Evolutionary conservation across 1,140 invertebrate genomes (phyloP).

Genomic region (Drosophila sproati): DNA sequence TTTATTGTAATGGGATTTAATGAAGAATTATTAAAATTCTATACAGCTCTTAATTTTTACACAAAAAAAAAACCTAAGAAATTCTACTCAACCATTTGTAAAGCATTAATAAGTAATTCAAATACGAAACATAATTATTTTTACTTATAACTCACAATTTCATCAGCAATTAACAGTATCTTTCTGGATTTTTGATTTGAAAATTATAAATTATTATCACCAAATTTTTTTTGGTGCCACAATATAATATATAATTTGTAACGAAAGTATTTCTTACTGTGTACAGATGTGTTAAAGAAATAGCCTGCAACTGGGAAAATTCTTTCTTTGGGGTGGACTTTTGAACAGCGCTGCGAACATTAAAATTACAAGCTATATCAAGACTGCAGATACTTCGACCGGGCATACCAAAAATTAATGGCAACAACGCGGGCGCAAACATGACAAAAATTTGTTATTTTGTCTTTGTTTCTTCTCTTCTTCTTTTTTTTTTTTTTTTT

Average conservation of each 20-base stretch:
- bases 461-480: constrained; percentile 14
- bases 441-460: constrained; percentile 68
- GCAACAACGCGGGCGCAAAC: constrained; percentile 72
- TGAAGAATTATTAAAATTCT: too few relatives aligned
- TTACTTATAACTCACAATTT: too few relatives aligned
- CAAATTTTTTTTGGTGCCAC: neutral
- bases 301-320: neutral
- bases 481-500: too few relatives aligned
- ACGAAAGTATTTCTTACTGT: neutral
- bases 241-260: neutral
- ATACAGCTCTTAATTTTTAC: too few relatives aligned
- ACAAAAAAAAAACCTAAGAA: too few relatives aligned
- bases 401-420: constrained; percentile 65
- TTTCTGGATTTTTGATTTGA: too few relatives aligned
- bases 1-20: too few relatives aligned
- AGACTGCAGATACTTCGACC: constrained; percentile 43
- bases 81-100: too few relatives aligned
- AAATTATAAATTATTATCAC: too few relatives aligned
- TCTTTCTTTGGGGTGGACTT: constrained; percentile 8
- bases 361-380: constrained; percentile 77
- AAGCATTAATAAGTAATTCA: too few relatives aligned
- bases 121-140: too few relatives aligned
- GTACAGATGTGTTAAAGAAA: neutral
- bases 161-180: too few relatives aligned
- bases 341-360: constrained; percentile 72